phyloP scores from a whole-genome alignment of 2,888 invertebrate species.

The Eupelmus urozonus region DNA sequence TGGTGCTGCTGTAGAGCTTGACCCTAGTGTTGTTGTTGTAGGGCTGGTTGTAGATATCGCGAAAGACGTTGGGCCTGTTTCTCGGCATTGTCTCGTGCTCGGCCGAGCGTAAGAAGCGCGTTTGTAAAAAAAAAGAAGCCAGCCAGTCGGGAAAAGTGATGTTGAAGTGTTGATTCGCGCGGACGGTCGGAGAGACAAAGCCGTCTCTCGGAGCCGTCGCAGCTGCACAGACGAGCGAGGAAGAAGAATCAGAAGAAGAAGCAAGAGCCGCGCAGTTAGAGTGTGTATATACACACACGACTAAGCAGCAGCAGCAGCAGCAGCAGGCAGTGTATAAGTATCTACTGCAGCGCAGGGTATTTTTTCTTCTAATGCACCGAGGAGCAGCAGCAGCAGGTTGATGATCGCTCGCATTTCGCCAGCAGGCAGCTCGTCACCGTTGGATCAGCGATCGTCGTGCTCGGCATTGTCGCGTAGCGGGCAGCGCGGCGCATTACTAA shows the following conservation, averaged over 20 bases:
- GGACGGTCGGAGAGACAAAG: neutral
- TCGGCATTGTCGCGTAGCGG: constrained; percentile 12
- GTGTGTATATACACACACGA: too few species aligned
- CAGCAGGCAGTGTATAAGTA: neutral
- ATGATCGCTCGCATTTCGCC: constrained; percentile 65
- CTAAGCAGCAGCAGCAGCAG: too few species aligned
- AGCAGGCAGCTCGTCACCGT: constrained; percentile 59
- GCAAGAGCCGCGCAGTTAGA: neutral
- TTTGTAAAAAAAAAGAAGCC: neutral
- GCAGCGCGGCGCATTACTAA: constrained; percentile 43
- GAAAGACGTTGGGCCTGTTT: constrained; percentile 76
- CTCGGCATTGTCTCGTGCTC: constrained; percentile 67
- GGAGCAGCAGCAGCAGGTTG: constrained; percentile 54
- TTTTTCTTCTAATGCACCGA: too few species aligned
- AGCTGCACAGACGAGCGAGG: too few species aligned
- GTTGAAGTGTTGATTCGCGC: neutral
- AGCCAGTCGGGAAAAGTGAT: constrained; percentile 1
- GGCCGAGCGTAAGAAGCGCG: neutral
- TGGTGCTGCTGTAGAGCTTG: constrained; percentile 74
- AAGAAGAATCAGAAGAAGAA: constrained; percentile 13
- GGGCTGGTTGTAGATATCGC: constrained; percentile 79
- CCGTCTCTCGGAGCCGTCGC: constrained; percentile 6
- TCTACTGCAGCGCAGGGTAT: too few species aligned
- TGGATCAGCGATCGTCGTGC: constrained; percentile 22
- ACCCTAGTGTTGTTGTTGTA: constrained; percentile 76